Percentiles rank a stretch among this genome's conserved stretches.
Conservation (phyloP, 2,113 vertebrate species). For the Pogona vitticeps region DNA sequence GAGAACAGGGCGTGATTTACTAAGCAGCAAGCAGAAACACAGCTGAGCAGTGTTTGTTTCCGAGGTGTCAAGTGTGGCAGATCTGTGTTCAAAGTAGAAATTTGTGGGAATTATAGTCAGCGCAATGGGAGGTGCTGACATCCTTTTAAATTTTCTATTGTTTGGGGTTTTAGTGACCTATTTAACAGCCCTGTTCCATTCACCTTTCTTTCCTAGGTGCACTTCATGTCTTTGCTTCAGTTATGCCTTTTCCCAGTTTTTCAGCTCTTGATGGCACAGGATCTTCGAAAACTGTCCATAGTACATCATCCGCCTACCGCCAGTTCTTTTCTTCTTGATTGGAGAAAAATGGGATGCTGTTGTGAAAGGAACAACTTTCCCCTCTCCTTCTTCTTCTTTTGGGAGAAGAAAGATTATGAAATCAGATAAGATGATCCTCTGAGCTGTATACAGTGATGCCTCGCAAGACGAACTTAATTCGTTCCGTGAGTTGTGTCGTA, state of each 20-base stretch:
- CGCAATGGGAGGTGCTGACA: not conserved
- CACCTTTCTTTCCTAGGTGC: not conserved
- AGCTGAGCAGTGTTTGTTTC: conserved; percentile 30
- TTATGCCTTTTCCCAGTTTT: not conserved
- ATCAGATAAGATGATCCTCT: no score
- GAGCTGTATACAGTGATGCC: no score
- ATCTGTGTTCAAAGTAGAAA: conserved; percentile 5
- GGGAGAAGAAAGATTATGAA: not conserved
- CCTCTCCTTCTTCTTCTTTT: not conserved
- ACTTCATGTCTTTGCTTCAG: not conserved
- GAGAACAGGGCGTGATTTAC: conserved; percentile 46
- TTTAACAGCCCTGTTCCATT: not conserved
- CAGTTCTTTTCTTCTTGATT: not conserved
- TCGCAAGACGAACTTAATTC: no score
- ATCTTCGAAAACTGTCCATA: not conserved
- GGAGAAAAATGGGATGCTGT: not conserved
- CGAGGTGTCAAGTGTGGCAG: conserved; percentile 32
- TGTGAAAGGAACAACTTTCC: not conserved
- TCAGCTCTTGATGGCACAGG: not conserved
- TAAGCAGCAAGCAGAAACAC: conserved; percentile 34
- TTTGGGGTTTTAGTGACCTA: conserved; percentile 7
- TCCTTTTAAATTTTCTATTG: not conserved
- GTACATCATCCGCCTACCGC: no score
- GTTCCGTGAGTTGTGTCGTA: no score
- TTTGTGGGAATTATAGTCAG: conserved; percentile 29